Percentiles rank a stretch among this genome's conserved stretches.
phyloP scores from a whole-genome alignment of 2,797 vertebrate species.

The Chromobotia macracanthus region DNA sequence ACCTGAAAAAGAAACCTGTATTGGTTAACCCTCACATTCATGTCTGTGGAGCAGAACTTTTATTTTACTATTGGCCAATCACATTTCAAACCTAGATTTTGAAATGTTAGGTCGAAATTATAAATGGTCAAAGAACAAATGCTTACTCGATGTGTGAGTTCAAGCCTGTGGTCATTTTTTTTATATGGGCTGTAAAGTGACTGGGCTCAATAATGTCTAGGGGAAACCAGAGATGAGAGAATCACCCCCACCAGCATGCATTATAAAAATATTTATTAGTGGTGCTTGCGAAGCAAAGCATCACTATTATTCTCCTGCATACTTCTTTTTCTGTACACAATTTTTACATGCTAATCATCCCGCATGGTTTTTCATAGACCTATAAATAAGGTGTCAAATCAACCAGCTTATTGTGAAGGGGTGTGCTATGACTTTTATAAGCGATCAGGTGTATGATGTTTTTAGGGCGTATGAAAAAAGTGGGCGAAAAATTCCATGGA shows the following conservation, averaged over 20 bases:
- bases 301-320: too few species aligned
- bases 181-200: constrained; percentile 26
- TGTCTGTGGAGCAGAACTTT: not conserved
- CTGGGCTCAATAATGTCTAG: constrained; percentile 24
- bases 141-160: too few species aligned
- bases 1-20: constrained; percentile 31
- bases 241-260: constrained; percentile 52
- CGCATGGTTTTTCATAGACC: too few species aligned
- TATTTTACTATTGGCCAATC: not conserved
- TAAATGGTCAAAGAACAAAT: constrained; percentile 18
- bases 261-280: constrained; percentile 61
- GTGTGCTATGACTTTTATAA: too few species aligned
- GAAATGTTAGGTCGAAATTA: not conserved
- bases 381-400: too few species aligned
- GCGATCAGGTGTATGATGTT: too few species aligned
- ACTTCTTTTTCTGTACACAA: too few species aligned
- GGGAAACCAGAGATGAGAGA: constrained; percentile 54
- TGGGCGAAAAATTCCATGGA: too few species aligned
- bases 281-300: too few species aligned
- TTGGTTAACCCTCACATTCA: not conserved
- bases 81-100: not conserved
- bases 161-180: not conserved
- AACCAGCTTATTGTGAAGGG: too few species aligned
- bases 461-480: too few species aligned
- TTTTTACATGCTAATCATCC: too few species aligned